Base-by-base conservation (phyloP, 2,888 invertebrate species). In the Lycocerus yunnanus region DNA sequence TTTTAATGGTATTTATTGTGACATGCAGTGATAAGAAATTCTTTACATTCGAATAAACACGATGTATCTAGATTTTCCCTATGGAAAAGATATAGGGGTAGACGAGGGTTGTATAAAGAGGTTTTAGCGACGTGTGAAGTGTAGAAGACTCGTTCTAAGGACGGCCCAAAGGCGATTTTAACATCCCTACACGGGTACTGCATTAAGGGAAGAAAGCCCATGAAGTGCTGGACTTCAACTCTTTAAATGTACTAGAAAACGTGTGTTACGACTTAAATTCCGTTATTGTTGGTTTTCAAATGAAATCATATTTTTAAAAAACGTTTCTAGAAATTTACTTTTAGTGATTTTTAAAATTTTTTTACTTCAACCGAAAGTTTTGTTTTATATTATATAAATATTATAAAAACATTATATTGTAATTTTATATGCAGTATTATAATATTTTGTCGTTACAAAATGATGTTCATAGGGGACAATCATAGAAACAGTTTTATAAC, bases 121-220 rank as follows among this genome's bases (percentile, higher is more conserved):
- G 82, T 82, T 80, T 80, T 77, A 80, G 82, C 79, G 80, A 82
- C 82, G 83, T 83, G 82, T 79, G 78, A 78, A 80, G 80, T 81
- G 81, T 80, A 78, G 83, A 80, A 81, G 82, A 82, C 82, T 83
- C 83, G 83, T 82, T 82, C 83, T 80, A 78, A 79, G 81, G 83
- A 82, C 82, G 84, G 82, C 85, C 86, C 85, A 85, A 86, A 86
- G 86, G 86, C 86, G 86, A 86, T 87, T 87, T 85, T 82, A 81
- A 81, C 83, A 82, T 84, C 86, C 85, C 86, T 84, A 87, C 87
- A 87, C 85, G 86, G 81, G 84, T 86, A 83, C 84, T 87, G 86
- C 87, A 87, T 87, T 87, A 87, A 84, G 82, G 83, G 78, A 85
- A 85, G 84, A 85, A 85, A 84, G 84, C 84, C 84, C 76, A 73